Evolutionary conservation across 2,113 vertebrate genomes (phyloP).

Genomic region (Gallinago undulata): DNA sequence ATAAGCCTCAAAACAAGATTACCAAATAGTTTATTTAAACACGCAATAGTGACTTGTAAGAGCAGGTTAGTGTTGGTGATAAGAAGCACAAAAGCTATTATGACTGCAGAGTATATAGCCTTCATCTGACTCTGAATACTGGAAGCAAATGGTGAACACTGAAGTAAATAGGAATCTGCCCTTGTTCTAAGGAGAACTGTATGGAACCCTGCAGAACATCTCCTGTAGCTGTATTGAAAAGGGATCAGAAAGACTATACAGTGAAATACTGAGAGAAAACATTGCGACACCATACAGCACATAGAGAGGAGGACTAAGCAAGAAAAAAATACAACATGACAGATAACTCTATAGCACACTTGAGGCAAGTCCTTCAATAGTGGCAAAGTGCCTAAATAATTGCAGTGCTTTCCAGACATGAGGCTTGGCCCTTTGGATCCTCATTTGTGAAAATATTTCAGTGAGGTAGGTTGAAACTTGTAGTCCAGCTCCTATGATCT

Average conservation of each 20-base stretch:
- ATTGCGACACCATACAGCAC: not conserved
- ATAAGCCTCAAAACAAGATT: not conserved
- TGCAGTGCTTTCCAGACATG: not conserved
- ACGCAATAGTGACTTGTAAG: not conserved
- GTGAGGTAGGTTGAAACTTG: not conserved
- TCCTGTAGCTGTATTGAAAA: not conserved
- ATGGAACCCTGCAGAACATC: not conserved
- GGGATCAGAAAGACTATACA: not conserved
- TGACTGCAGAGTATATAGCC: not conserved
- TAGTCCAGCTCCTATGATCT: not conserved
- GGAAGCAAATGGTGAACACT: not conserved
- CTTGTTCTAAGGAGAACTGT: not conserved
- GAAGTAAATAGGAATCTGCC: not conserved
- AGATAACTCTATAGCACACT: not conserved
- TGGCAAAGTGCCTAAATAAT: not conserved
- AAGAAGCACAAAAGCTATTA: not conserved
- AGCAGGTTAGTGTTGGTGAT: not conserved
- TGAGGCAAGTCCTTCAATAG: not conserved
- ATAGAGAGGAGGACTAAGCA: not conserved
- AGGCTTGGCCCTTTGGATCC: not conserved
- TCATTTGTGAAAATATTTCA: not conserved
- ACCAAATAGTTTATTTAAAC: not conserved
- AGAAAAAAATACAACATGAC: not conserved
- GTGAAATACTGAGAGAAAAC: not conserved
- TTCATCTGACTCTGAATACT: not conserved